These are phyloP conservation scores for Epinotia bilunana DNA, from an alignment of 2,888 invertebrate species.

Conservation along the genomic window DNA sequence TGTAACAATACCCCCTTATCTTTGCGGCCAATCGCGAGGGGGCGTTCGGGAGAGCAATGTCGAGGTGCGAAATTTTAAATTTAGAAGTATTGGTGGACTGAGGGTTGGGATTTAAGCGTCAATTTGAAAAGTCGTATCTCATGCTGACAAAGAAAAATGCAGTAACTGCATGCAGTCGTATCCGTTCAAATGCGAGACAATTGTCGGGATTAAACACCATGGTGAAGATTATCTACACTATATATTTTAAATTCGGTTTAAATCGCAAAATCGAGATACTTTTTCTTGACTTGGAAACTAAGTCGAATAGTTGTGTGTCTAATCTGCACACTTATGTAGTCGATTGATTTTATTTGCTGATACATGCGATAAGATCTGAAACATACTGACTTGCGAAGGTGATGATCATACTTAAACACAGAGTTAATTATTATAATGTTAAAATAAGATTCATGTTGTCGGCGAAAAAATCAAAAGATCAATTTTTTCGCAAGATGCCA, in stretches of 20 bases:
- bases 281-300: too few relatives aligned
- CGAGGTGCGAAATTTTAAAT: conserved; percentile 43
- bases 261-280: too few relatives aligned
- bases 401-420: too few relatives aligned
- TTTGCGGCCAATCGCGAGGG: conserved; percentile 73
- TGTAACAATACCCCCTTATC: conserved; percentile 78
- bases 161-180: neutral
- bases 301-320: neutral
- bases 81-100: conserved; percentile 23
- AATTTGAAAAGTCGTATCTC: neutral
- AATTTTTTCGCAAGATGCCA: too few relatives aligned
- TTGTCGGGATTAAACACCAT: neutral
- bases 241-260: neutral
- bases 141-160: neutral
- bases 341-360: neutral
- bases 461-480: too few relatives aligned
- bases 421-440: neutral
- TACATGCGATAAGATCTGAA: too few relatives aligned
- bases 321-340: neutral
- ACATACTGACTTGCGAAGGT: too few relatives aligned
- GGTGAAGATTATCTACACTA: neutral
- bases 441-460: neutral
- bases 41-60: conserved; percentile 37
- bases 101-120: conserved; percentile 3
- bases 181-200: neutral